These are phyloP conservation scores for Sphaerophoria taeniata DNA, from an alignment of 2,888 invertebrate species.

Conservation along the genomic window DNA sequence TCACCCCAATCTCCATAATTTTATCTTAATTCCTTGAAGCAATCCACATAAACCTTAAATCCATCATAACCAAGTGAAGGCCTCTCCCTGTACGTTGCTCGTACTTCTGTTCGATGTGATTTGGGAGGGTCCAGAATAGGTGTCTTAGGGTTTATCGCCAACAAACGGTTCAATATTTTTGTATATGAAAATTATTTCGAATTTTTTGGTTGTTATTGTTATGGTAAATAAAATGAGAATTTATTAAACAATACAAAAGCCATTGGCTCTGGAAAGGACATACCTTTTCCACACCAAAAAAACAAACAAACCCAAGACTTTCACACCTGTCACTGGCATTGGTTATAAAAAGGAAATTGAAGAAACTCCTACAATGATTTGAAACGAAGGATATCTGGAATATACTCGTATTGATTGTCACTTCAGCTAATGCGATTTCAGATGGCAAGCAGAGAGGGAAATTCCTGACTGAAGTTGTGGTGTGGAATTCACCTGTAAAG, in stretches of 20 bases:
- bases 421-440: background rate
- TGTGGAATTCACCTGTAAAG: background rate
- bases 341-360: constrained; percentile 45
- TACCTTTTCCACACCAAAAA: constrained; percentile 23
- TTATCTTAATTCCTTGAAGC: no score
- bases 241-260: constrained; percentile 45
- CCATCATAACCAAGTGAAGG: background rate
- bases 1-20: no score
- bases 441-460: background rate
- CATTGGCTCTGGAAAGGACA: no score
- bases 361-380: constrained; percentile 56
- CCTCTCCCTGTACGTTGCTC: background rate
- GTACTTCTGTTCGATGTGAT: no score
- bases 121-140: background rate
- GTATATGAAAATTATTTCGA: constrained; percentile 25
- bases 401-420: constrained; percentile 54
- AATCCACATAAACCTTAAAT: no score
- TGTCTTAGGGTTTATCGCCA: no score
- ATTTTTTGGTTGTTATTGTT: constrained; percentile 30
- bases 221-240: constrained; percentile 36
- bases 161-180: constrained; percentile 4
- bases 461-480: background rate
- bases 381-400: constrained; percentile 57
- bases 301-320: constrained; percentile 15
- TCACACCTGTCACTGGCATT: constrained; percentile 60